phyloP scores from a whole-genome alignment of 2,113 vertebrate genomes.

The Sylvilagus bachmani region DNA sequence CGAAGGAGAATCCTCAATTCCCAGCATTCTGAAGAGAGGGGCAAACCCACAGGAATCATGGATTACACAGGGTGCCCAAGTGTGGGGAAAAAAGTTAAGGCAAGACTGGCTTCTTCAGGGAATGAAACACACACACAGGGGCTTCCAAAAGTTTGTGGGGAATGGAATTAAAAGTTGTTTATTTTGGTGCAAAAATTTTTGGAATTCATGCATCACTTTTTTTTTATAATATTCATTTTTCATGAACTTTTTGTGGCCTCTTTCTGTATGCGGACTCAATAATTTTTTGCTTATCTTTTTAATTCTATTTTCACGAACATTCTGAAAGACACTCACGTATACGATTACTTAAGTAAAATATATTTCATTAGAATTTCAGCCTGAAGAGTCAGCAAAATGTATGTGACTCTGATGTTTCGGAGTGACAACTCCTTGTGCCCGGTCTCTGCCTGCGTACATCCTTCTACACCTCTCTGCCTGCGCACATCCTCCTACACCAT shows the following conservation, averaged over 20 bases:
- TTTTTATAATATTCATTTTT: too few relatives aligned
- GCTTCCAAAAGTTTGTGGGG: too few relatives aligned
- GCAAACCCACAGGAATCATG: neutral
- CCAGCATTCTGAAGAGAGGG: neutral
- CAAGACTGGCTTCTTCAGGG: neutral
- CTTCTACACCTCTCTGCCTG: neutral
- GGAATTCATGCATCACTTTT: too few relatives aligned
- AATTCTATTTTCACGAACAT: too few relatives aligned
- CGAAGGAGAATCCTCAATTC: constrained; percentile 3
- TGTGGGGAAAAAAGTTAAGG: neutral
- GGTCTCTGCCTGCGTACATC: neutral
- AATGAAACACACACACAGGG: neutral
- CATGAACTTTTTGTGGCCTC: too few relatives aligned
- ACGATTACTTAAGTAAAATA: neutral
- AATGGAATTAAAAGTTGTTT: too few relatives aligned
- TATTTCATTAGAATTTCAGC: constrained; percentile 8
- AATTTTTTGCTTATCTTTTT: too few relatives aligned
- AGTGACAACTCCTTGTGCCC: neutral
- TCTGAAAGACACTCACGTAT: too few relatives aligned
- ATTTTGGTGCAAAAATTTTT: too few relatives aligned
- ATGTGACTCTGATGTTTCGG: neutral
- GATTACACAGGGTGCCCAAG: neutral
- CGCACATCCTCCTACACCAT: neutral
- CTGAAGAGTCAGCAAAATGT: neutral
- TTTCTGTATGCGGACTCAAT: too few relatives aligned